These are phyloP conservation scores for Notodonta ziczac DNA, from an alignment of 2,888 invertebrate genomes.

Conservation along the genomic window DNA sequence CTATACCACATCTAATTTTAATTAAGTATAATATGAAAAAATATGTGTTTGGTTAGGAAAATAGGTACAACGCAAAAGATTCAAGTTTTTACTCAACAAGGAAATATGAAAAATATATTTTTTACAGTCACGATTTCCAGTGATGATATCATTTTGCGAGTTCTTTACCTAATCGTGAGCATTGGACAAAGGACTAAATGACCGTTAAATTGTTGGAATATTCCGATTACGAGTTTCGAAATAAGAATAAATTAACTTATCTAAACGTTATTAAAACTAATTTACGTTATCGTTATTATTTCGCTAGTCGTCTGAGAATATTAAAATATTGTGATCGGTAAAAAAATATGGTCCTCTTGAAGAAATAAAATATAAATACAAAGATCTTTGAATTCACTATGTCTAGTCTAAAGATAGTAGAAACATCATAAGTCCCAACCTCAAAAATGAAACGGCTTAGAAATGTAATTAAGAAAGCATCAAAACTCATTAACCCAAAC, in stretches of 20 bases:
- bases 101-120: slow-evolving; percentile 36
- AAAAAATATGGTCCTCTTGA: not conserved
- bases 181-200: slow-evolving; percentile 23
- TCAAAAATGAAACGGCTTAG: slow-evolving; percentile 29
- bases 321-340: not conserved
- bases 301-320: not conserved
- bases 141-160: slow-evolving; percentile 31
- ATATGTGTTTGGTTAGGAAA: slow-evolving; percentile 15
- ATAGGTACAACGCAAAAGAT: not conserved
- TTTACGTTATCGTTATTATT: not conserved
- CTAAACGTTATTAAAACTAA: not conserved
- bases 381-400: too few species aligned
- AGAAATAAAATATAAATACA: too few species aligned
- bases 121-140: slow-evolving; percentile 35
- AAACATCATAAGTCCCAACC: slow-evolving; percentile 4
- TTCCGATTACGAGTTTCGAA: not conserved
- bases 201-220: slow-evolving; percentile 1
- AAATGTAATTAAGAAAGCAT: slow-evolving; percentile 36
- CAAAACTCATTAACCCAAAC: slow-evolving; percentile 32
- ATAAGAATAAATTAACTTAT: not conserved
- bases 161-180: slow-evolving; percentile 19
- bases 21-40: slow-evolving; percentile 15
- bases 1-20: not conserved
- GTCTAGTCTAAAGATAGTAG: too few species aligned
- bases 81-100: slow-evolving; percentile 17